These are phyloP conservation scores for Latrodectus elegans DNA, from an alignment of 2,888 invertebrate genomes.

Conservation along the genomic window DNA sequence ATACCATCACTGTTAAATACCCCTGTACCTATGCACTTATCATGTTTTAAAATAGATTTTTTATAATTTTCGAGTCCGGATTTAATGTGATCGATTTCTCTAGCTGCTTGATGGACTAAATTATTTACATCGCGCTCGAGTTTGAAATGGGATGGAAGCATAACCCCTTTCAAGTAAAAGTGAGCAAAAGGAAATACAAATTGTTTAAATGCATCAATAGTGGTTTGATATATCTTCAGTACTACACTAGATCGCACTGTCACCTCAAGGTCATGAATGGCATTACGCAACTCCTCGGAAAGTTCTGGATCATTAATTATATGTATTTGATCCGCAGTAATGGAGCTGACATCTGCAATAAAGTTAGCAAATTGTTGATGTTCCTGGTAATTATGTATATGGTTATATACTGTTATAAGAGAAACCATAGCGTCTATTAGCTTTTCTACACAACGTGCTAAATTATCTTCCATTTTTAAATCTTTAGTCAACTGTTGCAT, in stretches of 20 bases:
- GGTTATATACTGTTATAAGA: slow-evolving; percentile 2
- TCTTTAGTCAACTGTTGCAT: background rate
- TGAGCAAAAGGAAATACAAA: slow-evolving; percentile 33
- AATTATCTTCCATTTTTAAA: slow-evolving; percentile 6
- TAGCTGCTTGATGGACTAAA: background rate
- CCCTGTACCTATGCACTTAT: background rate
- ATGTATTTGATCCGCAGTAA: background rate
- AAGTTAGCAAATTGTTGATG: slow-evolving; percentile 22
- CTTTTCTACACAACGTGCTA: slow-evolving; percentile 1
- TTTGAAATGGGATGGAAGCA: background rate
- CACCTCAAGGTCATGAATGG: background rate
- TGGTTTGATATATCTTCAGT: background rate
- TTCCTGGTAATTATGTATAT: slow-evolving; percentile 16
- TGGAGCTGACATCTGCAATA: slow-evolving; percentile 13
- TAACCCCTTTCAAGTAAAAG: background rate
- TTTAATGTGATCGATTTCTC: background rate
- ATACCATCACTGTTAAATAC: slow-evolving; percentile 9
- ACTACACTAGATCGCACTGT: slow-evolving; percentile 8
- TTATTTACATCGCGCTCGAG: background rate
- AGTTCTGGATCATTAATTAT: background rate
- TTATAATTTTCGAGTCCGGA: background rate
- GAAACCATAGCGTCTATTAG: slow-evolving; percentile 16
- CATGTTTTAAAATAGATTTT: background rate
- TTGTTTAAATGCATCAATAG: slow-evolving; percentile 25
- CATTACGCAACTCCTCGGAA: background rate